Evolutionary conservation across 2,797 vertebrate genomes (phyloP), one percentile per base, ranked within the genome.

Genomic region (Mormyrops boulengeri): DNA sequence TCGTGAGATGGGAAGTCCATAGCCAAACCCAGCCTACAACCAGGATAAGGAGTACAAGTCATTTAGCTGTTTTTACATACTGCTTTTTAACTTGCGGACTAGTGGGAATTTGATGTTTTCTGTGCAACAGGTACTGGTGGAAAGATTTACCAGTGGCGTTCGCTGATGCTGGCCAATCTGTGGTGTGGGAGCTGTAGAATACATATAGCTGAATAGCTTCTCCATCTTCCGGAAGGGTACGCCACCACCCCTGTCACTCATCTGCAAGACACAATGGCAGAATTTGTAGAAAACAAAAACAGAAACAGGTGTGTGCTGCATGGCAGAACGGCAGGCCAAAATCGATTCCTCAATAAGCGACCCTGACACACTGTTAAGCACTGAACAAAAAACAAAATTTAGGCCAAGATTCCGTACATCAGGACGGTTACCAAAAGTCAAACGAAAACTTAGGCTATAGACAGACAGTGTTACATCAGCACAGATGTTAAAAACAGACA

Each of bases 151-250:
- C 96, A 98, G 91, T 0, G 98, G 98, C 2, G 97, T 93, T 0
- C 96, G 96, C 0, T 95, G 92, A 0, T 95, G 89, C 34, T 95
- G 93, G 88, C 96, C 97, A 0, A 95, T 94, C 92, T 97, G 96
- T 0, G 98, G 98, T 2, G 96, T 95, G 1, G 98, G 98, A 0
- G 98, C 98, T 0, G 98, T 99, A 34, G 98, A 98, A 94, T 97
- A 98, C 97, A 99, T 96, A 95, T 99, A 99, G 94, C 98, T 99
- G 95, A 98, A 99, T 85, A 99, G 97, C 0, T 97, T 96, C 88
- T 99, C 98, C 0, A 96, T 98, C 95, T 96, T 97, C 6, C 98
- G 94, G 91, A 97, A 96, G 2, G 98, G 97, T 82, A 99, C 97
- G 0, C 98, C 98, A 1, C 98, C 95, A 0, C 98, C 98, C 90